A percentile compares a stretch with the other conserved stretches of the same genome.
These are phyloP conservation scores for Piezodorus guildinii DNA, from an alignment of 1,140 invertebrate species.

Conservation along the genomic window DNA sequence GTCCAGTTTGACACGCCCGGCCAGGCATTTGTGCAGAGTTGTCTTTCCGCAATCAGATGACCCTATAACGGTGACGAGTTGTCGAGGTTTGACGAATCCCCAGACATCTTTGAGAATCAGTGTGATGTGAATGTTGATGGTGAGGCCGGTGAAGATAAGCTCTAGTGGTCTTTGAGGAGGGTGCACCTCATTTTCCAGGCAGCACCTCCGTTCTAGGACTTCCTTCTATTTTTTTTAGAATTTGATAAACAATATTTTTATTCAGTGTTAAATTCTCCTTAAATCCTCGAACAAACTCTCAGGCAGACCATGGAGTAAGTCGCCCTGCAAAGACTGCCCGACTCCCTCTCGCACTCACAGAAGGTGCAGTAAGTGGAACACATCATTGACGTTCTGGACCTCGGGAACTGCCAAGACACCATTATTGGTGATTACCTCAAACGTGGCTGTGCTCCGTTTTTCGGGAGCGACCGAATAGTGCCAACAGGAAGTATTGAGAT, in stretches of 20 bases:
- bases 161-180: constrained; percentile 47
- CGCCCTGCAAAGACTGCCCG: constrained; percentile 58
- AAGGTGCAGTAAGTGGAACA: constrained; percentile 70
- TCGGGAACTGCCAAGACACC: constrained; percentile 64
- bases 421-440: too few species aligned
- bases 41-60: constrained; percentile 49
- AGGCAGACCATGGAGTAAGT: constrained; percentile 61
- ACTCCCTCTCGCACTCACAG: constrained; percentile 56
- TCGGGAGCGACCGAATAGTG: too few species aligned
- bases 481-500: too few species aligned
- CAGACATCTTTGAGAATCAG: constrained; percentile 58
- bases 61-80: constrained; percentile 72
- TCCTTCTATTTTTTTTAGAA: too few species aligned
- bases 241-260: too few species aligned
- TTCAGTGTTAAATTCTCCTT: too few species aligned
- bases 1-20: constrained; percentile 52
- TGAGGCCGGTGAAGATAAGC: constrained; percentile 54
- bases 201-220: too few species aligned
- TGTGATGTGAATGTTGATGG: constrained; percentile 42
- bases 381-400: constrained; percentile 65
- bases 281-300: constrained; percentile 69
- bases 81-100: constrained; percentile 62
- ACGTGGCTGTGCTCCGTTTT: too few species aligned
- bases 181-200: constrained; percentile 27
- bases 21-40: too few species aligned